Evolutionary conservation across 2,888 invertebrate genomes (phyloP), one percentile per base, ranked within the genome.

Genomic region (Dascillus cervinus): DNA sequence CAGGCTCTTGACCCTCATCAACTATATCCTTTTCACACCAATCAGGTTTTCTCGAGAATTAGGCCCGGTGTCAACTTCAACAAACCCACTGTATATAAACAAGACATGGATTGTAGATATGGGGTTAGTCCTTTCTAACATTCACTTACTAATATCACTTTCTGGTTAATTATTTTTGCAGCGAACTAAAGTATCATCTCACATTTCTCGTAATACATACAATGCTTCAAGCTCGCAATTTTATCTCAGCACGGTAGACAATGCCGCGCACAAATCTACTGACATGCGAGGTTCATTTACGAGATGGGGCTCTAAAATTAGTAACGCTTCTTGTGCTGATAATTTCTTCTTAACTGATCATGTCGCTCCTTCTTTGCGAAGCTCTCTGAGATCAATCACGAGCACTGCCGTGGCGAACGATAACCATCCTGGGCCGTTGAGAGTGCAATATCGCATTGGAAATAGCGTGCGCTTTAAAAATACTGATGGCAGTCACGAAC

Each of bases 401-500:
- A 47, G 49, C 47, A 50, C 43, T 44, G 41, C 53, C 29, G 43
- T 50, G 41, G 43, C 39, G 26, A 48, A 50, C 30, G 43, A 44
- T 29, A 46, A 49, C 30, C 50, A 42, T 29, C 40, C 44, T 13
- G 51, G 50, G 30, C 50, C 53, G n/a, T 41, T 52, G 32, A 44
- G 52, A 32, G 45, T 54, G 37, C 67, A 47, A 22, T 51, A 50
- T 37, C 64, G 52, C 37, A 44, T 41, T 37, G 49, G 47, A 43
- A 46, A 47, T 34, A 44, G 41, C 26, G 43, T 50, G 17, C 50
- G 53, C 28, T 49, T 50, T 23, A 56, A 63, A 33, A 64, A 65
- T 51, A 54, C 49, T 37, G 48, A 47, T 33, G 39, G 42, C 32
- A 37, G 35, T 27, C 35, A 40, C 27, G 42, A 44, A 22, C 41